Evolutionary conservation across 2,888 invertebrate genomes (phyloP).

Genomic region (Schizaphis graminum): DNA sequence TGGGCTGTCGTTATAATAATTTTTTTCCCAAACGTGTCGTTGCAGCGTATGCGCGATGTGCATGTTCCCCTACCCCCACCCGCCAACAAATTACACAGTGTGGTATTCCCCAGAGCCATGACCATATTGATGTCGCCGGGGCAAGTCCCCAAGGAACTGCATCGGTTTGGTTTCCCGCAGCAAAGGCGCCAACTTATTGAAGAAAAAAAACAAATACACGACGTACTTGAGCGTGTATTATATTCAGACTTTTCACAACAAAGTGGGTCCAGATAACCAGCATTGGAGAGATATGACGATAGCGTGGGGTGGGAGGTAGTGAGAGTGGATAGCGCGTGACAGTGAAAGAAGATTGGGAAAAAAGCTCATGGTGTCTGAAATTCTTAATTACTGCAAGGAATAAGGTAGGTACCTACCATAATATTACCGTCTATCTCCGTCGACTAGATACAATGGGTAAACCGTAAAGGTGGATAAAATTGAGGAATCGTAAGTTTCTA

Average conservation of each 20-base stretch:
- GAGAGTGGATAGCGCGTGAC: too few relatives aligned
- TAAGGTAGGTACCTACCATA: too few relatives aligned
- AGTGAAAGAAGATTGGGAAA: background rate
- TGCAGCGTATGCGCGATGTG: background rate
- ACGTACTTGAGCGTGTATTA: background rate
- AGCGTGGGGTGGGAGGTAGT: background rate
- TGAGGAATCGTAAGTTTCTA: too few relatives aligned
- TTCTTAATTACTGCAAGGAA: background rate
- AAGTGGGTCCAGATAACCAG: background rate
- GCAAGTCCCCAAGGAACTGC: slow-evolving; percentile 32
- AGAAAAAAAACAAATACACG: background rate
- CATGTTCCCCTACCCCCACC: background rate
- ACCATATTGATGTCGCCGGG: slow-evolving; percentile 61
- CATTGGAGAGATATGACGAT: background rate
- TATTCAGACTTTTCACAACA: background rate
- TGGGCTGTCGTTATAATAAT: slow-evolving; percentile 53
- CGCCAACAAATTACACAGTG: background rate
- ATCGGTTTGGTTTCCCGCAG: slow-evolving; percentile 49
- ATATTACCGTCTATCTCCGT: background rate
- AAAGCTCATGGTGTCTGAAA: background rate
- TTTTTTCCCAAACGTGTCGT: slow-evolving; percentile 64
- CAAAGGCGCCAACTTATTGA: slow-evolving; percentile 51
- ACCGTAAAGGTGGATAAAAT: background rate
- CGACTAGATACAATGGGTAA: background rate
- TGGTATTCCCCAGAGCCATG: slow-evolving; percentile 50